Percentiles rank a stretch among this genome's conserved stretches.
phyloP scores from a whole-genome alignment of 2,888 invertebrate genomes.

The Abrostola triplasia region DNA sequence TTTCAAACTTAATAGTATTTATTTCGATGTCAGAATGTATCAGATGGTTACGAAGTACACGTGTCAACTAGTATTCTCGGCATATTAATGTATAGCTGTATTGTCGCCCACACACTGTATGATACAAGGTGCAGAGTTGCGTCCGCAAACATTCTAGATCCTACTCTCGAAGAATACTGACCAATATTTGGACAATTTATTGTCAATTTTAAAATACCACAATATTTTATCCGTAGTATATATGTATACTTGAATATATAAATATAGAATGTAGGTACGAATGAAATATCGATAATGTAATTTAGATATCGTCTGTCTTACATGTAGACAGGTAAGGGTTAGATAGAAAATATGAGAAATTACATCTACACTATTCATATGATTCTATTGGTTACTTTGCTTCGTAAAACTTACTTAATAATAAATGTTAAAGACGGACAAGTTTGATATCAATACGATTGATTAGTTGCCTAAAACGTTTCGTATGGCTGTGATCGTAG shows the following conservation, averaged over 20 bases:
- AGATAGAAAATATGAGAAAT: conserved; percentile 19
- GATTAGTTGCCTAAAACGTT: conserved; percentile 52
- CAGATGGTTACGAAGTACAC: no score
- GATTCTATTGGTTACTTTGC: conserved; percentile 54
- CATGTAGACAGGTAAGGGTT: conserved; percentile 15
- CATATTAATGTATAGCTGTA: no score
- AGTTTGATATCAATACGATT: conserved; percentile 52
- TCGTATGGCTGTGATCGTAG: conserved; percentile 51
- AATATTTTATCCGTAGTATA: conserved; percentile 44
- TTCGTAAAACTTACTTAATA: conserved; percentile 52
- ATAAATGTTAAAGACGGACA: conserved; percentile 61
- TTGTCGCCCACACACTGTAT: background rate
- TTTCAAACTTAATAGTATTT: no score
- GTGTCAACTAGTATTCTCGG: no score
- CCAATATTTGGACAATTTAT: conserved; percentile 67
- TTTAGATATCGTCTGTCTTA: conserved; percentile 36
- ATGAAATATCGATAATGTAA: conserved; percentile 41
- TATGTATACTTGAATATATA: conserved; percentile 50
- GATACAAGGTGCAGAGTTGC: conserved; percentile 2
- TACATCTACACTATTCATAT: conserved; percentile 38
- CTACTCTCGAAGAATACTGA: conserved; percentile 72
- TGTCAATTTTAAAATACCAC: conserved; percentile 49
- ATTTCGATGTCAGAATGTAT: no score
- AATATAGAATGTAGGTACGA: conserved; percentile 15
- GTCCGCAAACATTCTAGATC: conserved; percentile 22